phyloP scores from a whole-genome alignment of 2,113 vertebrate genomes.

The Phrynosoma blainvillii region DNA sequence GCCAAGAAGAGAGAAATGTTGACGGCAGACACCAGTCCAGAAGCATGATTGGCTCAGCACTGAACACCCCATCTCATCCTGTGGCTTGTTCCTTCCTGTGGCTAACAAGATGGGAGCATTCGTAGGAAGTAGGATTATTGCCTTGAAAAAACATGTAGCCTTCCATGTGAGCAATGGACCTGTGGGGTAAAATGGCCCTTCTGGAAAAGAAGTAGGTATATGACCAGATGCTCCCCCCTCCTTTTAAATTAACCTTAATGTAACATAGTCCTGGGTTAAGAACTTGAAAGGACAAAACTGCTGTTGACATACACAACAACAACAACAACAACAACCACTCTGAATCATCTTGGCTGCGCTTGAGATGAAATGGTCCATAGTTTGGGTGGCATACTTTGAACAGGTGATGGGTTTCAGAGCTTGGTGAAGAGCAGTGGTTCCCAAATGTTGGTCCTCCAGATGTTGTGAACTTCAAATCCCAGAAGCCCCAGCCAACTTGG shows the following conservation, averaged over 20 bases:
- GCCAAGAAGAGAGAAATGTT: neutral
- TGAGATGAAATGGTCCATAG: neutral
- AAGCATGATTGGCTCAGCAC: neutral
- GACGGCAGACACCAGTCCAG: neutral
- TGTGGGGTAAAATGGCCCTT: neutral
- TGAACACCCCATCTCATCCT: neutral
- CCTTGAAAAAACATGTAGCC: neutral
- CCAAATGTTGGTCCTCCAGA: too few relatives aligned
- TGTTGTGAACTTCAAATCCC: too few relatives aligned
- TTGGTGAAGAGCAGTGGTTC: too few relatives aligned
- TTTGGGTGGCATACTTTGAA: constrained; percentile 3
- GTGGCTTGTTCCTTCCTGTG: neutral
- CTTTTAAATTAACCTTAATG: neutral
- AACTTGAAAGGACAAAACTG: neutral
- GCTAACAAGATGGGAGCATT: neutral
- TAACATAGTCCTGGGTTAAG: neutral
- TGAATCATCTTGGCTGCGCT: constrained; percentile 1
- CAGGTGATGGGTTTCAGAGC: neutral
- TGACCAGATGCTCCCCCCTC: neutral
- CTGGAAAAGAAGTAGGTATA: neutral
- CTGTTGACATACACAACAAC: neutral
- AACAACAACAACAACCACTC: neutral
- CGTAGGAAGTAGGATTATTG: neutral
- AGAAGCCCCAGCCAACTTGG: too few relatives aligned
- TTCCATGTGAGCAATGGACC: neutral